These are phyloP conservation scores for Streptopelia turtur DNA, from an alignment of 2,797 vertebrate species.

Conservation along the genomic window DNA sequence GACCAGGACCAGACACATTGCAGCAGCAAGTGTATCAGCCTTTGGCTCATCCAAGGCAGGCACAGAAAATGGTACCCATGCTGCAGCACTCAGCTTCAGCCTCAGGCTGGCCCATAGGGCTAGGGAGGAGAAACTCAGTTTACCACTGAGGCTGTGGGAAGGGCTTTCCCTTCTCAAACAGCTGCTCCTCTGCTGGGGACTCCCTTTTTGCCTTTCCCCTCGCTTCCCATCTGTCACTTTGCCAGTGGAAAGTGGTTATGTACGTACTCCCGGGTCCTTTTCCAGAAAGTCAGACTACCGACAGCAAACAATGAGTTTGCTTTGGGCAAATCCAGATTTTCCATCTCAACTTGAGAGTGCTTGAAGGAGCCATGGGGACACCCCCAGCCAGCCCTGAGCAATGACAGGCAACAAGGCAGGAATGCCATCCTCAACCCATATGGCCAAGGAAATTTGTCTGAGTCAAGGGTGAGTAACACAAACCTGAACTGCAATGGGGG, in stretches of 20 bases:
- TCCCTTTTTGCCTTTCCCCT: neutral
- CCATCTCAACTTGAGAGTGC: neutral
- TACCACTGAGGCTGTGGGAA: neutral
- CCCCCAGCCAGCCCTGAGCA: neutral
- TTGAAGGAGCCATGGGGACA: neutral
- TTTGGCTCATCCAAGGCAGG: neutral
- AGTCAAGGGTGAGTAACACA: neutral
- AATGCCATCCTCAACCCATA: neutral
- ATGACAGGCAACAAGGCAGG: neutral
- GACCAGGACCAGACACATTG: neutral
- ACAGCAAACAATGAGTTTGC: neutral
- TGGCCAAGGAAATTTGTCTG: accelerated
- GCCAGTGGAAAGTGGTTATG: neutral
- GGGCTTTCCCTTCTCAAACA: neutral
- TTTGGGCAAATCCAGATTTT: neutral
- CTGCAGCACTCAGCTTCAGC: neutral
- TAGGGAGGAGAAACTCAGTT: neutral
- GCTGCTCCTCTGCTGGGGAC: neutral
- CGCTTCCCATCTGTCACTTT: neutral
- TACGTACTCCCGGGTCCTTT: neutral
- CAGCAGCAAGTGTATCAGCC: neutral
- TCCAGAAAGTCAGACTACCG: neutral
- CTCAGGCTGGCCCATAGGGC: neutral
- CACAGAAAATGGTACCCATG: neutral
- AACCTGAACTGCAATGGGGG: accelerated